A percentile compares a stretch with the other conserved stretches of the same genome.
Conservation (phyloP, 1,140 invertebrate species). For the Aphis craccivora region DNA sequence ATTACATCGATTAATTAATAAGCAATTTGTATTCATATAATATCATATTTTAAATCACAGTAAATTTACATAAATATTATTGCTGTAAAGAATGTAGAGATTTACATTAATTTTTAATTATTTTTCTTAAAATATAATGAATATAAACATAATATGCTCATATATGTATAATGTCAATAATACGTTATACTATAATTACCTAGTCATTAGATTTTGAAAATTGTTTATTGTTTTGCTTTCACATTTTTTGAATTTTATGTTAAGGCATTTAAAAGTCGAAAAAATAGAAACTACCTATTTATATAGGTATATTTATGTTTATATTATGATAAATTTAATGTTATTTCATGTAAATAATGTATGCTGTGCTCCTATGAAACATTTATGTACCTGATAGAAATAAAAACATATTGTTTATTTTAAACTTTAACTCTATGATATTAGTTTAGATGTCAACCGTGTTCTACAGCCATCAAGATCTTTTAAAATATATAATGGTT, state of each 20-base stretch:
- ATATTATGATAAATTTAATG: neutral
- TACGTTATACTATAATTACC: too few relatives aligned
- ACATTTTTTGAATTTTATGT: neutral
- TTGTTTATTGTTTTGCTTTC: neutral
- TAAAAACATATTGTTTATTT: neutral
- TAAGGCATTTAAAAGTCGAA: neutral
- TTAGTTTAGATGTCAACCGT: slow-evolving; percentile 10
- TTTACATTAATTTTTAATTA: neutral
- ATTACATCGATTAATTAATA: neutral
- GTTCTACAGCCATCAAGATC: neutral
- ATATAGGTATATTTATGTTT: too few relatives aligned
- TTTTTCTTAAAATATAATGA: too few relatives aligned
- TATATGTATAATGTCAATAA: too few relatives aligned
- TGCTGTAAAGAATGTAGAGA: neutral
- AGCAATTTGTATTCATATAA: neutral
- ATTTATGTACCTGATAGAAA: neutral
- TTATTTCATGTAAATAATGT: neutral
- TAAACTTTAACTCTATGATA: neutral
- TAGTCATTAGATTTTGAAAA: neutral
- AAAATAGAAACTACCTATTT: neutral
- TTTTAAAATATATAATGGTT: neutral
- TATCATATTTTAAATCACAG: neutral
- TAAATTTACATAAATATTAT: neutral
- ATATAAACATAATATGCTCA: too few relatives aligned
- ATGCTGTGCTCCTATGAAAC: neutral